Evolutionary conservation across 1,140 invertebrate species (phyloP), one percentile per base, ranked within the genome.

Genomic region (Cepaea nemoralis): DNA sequence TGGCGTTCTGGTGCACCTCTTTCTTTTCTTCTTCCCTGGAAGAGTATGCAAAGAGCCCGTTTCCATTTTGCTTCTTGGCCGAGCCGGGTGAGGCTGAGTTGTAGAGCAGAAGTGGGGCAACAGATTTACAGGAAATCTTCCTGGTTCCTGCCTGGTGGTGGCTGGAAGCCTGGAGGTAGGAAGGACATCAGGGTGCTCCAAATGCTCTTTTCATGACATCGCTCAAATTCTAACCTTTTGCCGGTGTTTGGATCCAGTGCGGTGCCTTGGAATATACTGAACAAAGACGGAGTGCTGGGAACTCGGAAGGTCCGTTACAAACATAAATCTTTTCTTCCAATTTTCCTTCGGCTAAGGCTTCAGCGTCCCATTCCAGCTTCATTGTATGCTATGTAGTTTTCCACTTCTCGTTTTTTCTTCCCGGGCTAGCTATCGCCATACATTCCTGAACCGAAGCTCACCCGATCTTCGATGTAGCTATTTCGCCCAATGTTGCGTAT

Each of bases 191-290:
- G 10, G 33, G 19, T 73, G 33, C 12, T 37, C 14, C 22, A 16
- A 73, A 35, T 35, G 37, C 10, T 12, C 37, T 73, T 35, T 73
- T 73, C 14, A 73, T 73, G 70, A 35, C 16, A 35, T 73, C 70
- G n/a, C 70, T 35, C 70, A 73, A 73, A 73, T 35, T 73, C 70
- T 24, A 73, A 14, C 70, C 39, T 73, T 35, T 73, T 73, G 31
- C 70, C 70, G 12, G 63, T 31, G 70, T 73, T 73, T 37, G 70
- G 70, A 40, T 73, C 70, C 14, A 12, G 5, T 12, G 70, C 70
- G 22, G 70, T 73, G 12, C 70, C 70, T 35, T 35, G 16, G 12
- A 73, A 24, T 14, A 73, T 73, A 12, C 70, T 40, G n/a, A 73
- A 24, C 33, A 73, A 33, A 12, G 70, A 40, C 31, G 31, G 31